These are phyloP conservation scores for Adrianichthys oophorus DNA, from an alignment of 2,797 vertebrate species.

Conservation along the genomic window DNA sequence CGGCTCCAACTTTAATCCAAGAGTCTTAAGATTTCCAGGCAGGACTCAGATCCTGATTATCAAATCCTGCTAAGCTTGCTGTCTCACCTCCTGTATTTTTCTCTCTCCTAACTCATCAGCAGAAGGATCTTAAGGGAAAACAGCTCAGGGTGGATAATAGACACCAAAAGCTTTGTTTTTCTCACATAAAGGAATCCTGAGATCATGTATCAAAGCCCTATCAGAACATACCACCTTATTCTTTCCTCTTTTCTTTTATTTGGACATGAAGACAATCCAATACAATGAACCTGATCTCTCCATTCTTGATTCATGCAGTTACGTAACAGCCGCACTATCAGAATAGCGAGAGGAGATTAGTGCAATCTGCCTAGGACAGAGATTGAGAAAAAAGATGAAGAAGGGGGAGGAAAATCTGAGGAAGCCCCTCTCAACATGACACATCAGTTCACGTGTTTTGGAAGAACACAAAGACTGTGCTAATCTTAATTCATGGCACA, in stretches of 20 bases:
- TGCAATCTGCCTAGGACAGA: constrained; percentile 55
- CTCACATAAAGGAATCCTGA: constrained; percentile 33
- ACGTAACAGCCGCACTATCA: constrained; percentile 68
- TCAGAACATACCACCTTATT: constrained; percentile 23
- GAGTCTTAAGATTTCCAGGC: constrained; percentile 36
- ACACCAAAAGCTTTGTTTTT: constrained; percentile 44
- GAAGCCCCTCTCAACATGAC: constrained; percentile 67
- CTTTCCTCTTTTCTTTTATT: constrained; percentile 13
- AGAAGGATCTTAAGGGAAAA: constrained; percentile 56
- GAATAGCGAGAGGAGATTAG: constrained; percentile 75
- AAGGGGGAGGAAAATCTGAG: constrained; percentile 42
- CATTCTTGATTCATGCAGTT: constrained; percentile 63
- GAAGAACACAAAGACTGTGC: constrained; percentile 32
- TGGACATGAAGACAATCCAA: constrained; percentile 52
- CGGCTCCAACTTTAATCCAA: constrained; percentile 26
- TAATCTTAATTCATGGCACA: constrained; percentile 18
- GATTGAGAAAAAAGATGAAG: constrained; percentile 23
- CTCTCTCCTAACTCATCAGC: constrained; percentile 44
- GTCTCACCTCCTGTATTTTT: constrained; percentile 35
- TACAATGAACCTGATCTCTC: constrained; percentile 65
- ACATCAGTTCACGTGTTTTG: constrained; percentile 53
- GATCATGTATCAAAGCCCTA: constrained; percentile 45
- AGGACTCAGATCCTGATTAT: constrained; percentile 52
- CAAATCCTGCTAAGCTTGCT: constrained; percentile 40
- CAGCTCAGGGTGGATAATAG: constrained; percentile 34